These are phyloP conservation scores for Brachyptera risi DNA, from an alignment of 2,888 invertebrate genomes.

Conservation along the genomic window DNA sequence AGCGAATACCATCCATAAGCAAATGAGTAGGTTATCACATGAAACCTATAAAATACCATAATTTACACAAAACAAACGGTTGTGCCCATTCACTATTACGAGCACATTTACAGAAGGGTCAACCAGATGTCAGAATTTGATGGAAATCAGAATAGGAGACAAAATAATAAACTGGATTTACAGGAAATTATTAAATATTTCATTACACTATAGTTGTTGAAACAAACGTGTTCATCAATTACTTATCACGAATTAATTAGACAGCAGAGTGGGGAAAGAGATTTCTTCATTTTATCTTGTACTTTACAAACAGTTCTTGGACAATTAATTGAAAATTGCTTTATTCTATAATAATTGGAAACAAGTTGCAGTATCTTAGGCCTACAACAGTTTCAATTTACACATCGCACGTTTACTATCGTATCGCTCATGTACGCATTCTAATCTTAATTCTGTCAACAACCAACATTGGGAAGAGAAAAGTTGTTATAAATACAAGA, in stretches of 20 bases:
- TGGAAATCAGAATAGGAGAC: too few species aligned
- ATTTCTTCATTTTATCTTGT: constrained; percentile 15
- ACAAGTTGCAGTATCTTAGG: background rate
- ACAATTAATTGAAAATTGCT: constrained; percentile 21
- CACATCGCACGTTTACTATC: background rate
- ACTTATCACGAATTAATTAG: too few species aligned
- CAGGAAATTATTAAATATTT: too few species aligned
- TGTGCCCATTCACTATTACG: too few species aligned
- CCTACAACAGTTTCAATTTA: background rate
- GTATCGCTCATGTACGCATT: constrained; percentile 2
- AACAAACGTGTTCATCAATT: too few species aligned
- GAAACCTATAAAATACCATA: constrained; percentile 1
- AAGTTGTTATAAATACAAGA: constrained; percentile 27
- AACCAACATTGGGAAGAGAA: constrained; percentile 25
- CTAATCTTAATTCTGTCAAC: background rate
- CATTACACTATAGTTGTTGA: too few species aligned
- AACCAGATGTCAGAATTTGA: too few species aligned
- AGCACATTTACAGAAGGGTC: too few species aligned
- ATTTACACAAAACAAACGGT: background rate
- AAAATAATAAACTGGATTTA: too few species aligned
- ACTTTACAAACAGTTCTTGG: constrained; percentile 28
- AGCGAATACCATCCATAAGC: background rate
- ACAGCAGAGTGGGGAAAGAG: background rate
- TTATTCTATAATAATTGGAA: background rate
- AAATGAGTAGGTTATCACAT: too few species aligned